Conservation (phyloP, 2,888 invertebrate genomes). For the Acronicta leporina region DNA sequence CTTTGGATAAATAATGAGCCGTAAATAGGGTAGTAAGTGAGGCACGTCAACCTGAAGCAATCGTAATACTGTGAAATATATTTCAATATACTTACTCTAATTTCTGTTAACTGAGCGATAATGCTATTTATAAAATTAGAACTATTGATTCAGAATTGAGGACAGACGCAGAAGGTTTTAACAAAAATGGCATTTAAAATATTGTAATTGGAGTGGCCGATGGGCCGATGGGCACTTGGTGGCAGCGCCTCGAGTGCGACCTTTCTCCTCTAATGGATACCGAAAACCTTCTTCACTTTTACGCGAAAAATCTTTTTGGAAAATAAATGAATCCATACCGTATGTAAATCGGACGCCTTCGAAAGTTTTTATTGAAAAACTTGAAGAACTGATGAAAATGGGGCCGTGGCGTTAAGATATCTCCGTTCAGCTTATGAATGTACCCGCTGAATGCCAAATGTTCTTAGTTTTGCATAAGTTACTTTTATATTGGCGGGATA, state of each 20-base stretch:
- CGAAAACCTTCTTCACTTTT: conserved; percentile 81
- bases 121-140: conserved; percentile 50
- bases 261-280: conserved; percentile 83
- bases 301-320: conserved; percentile 83
- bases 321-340: conserved; percentile 87
- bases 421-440: conserved; percentile 78
- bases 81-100: conserved; percentile 3
- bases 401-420: conserved; percentile 82
- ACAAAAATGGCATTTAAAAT: conserved; percentile 70
- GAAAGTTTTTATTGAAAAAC: conserved; percentile 89
- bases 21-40: conserved; percentile 5
- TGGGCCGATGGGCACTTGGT: conserved; percentile 60
- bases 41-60: not conserved
- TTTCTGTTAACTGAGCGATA: conserved; percentile 15
- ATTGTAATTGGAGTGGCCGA: conserved; percentile 78
- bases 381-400: conserved; percentile 87
- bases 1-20: not conserved
- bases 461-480: conserved; percentile 64
- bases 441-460: conserved; percentile 73
- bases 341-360: conserved; percentile 86
- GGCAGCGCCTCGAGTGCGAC: conserved; percentile 70
- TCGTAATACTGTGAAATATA: conserved; percentile 3
- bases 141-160: conserved; percentile 59
- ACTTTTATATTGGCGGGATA: conserved; percentile 47
- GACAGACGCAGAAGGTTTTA: conserved; percentile 47